Conservation (phyloP, 2,888 invertebrate species). For the Euplagia quadripunctaria region DNA sequence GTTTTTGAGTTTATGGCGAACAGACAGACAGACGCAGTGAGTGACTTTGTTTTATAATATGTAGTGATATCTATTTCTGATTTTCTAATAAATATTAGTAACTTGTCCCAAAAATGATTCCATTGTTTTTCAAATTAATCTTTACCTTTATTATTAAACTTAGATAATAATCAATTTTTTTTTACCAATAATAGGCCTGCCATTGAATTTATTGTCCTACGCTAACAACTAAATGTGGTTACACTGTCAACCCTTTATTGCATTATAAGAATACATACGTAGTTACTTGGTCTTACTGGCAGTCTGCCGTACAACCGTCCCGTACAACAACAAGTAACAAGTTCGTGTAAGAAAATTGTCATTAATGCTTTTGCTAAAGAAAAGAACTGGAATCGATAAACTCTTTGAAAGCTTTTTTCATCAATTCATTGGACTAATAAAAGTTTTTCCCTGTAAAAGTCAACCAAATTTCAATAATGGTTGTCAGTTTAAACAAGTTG, state of each 20-base stretch:
- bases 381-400: background rate
- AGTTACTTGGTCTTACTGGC: constrained; percentile 35
- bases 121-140: no score
- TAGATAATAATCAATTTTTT: background rate
- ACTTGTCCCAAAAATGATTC: no score
- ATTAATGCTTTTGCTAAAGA: background rate
- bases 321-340: no score
- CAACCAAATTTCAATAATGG: background rate
- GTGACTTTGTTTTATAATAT: no score
- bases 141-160: background rate
- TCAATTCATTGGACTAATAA: background rate
- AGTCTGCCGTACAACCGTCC: background rate
- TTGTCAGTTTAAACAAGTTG: background rate
- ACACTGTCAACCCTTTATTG: constrained; percentile 56
- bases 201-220: background rate
- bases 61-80: no score
- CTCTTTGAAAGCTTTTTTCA: background rate
- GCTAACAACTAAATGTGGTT: constrained; percentile 17
- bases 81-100: no score
- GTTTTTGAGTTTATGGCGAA: no score
- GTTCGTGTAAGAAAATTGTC: background rate
- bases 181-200: no score
- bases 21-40: no score
- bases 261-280: constrained; percentile 50
- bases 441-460: background rate